Percentiles rank a stretch among this genome's conserved stretches.
Conservation (phyloP, 2,113 vertebrate genomes). For the Apteryx mantelli region DNA sequence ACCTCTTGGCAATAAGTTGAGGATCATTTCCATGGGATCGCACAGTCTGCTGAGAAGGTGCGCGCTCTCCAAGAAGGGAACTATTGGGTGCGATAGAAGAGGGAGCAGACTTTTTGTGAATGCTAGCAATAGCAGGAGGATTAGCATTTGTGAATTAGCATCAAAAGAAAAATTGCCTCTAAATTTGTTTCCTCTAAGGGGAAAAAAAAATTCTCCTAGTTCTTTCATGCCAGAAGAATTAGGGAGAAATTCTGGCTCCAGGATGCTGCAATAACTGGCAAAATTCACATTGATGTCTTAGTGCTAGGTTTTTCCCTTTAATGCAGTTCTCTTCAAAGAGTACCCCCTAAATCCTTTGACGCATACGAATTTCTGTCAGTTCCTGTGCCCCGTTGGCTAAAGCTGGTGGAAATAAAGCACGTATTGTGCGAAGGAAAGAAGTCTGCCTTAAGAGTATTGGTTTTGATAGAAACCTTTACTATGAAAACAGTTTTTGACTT, state of each 20-base stretch:
- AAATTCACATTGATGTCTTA: neutral
- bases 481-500: neutral
- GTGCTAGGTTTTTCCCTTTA: neutral
- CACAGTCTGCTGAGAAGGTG: rapidly evolving
- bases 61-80: neutral
- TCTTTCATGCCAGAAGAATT: neutral
- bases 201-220: neutral
- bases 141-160: neutral
- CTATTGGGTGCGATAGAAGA: neutral
- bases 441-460: neutral
- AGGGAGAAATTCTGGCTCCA: neutral
- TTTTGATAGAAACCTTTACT: neutral
- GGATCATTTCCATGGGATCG: neutral
- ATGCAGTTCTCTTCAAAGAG: conserved; percentile 13
- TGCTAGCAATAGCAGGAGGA: neutral
- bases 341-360: neutral
- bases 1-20: neutral
- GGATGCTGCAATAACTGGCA: neutral
- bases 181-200: neutral
- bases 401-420: conserved; percentile 7
- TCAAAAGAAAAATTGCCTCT: neutral
- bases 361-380: neutral
- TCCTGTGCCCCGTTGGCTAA: neutral
- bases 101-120: neutral
- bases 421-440: neutral